Evolutionary conservation across 2,888 invertebrate genomes (phyloP).

Genomic region (Psococerastis gibbosa): DNA sequence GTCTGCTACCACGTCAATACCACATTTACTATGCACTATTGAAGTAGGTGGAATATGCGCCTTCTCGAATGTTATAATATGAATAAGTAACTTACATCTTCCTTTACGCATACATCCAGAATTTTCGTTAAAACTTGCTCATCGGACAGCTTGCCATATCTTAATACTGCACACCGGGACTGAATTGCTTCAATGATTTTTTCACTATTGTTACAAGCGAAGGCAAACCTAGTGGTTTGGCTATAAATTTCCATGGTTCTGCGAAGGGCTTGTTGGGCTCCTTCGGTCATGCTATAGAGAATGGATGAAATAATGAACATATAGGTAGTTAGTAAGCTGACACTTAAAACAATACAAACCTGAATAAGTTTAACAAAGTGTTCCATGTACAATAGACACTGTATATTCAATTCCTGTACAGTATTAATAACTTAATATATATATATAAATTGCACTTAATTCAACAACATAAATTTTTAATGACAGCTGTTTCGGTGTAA

Average conservation of each 20-base stretch:
- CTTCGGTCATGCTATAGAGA: constrained; percentile 81
- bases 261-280: constrained; percentile 92
- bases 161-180: constrained; percentile 90
- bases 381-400: too few relatives aligned
- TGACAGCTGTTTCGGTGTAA: too few relatives aligned
- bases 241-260: constrained; percentile 98
- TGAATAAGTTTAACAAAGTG: too few relatives aligned
- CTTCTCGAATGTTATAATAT: too few relatives aligned
- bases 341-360: neutral
- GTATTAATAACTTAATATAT: too few relatives aligned
- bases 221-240: constrained; percentile 87
- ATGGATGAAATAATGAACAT: constrained; percentile 8
- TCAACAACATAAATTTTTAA: too few relatives aligned
- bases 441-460: too few relatives aligned
- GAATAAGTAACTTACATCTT: constrained; percentile 41
- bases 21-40: too few relatives aligned
- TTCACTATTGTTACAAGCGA: constrained; percentile 96
- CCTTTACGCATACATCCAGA: constrained; percentile 51
- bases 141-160: constrained; percentile 80
- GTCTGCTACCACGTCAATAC: too few relatives aligned
- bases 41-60: too few relatives aligned
- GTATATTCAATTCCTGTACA: too few relatives aligned
- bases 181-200: constrained; percentile 99
- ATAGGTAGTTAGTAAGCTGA: neutral
- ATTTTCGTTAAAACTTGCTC: constrained; percentile 73